Evolutionary conservation across 2,888 invertebrate species (phyloP).

Genomic region (Drosophila helvetica): DNA sequence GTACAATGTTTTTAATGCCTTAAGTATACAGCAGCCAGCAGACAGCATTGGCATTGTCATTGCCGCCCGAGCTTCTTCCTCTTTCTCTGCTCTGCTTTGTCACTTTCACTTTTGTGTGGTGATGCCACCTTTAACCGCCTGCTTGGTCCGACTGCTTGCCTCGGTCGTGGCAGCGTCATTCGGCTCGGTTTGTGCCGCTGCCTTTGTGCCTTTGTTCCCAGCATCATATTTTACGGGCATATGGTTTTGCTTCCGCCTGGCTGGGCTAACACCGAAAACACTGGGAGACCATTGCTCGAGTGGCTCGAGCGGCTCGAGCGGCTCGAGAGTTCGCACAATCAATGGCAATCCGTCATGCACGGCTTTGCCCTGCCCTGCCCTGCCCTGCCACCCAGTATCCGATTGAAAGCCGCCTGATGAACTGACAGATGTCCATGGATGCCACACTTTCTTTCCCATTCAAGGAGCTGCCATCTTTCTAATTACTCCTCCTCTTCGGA

Average conservation of each 20-base stretch:
- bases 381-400: conserved; percentile 21
- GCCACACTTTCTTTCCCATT: neutral
- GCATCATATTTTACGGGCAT: conserved; percentile 44
- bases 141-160: neutral
- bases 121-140: conserved; percentile 13
- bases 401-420: conserved; percentile 19
- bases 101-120: conserved; percentile 69
- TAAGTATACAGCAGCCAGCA: conserved; percentile 57
- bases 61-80: conserved; percentile 71
- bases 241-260: conserved; percentile 36
- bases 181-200: conserved; percentile 39
- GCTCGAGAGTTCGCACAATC: conserved; percentile 37
- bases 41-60: conserved; percentile 68
- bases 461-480: conserved; percentile 5
- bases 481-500: conserved; percentile 10
- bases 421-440: conserved; percentile 14
- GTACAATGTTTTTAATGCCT: conserved; percentile 65
- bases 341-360: conserved; percentile 34
- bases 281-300: neutral
- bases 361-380: conserved; percentile 13
- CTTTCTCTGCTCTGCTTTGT: conserved; percentile 47
- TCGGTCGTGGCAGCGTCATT: conserved; percentile 9
- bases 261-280: conserved; percentile 8
- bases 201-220: conserved; percentile 69
- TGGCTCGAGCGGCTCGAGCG: no score